phyloP scores from a whole-genome alignment of 2,888 invertebrate species.

The Lepidonotus clava region DNA sequence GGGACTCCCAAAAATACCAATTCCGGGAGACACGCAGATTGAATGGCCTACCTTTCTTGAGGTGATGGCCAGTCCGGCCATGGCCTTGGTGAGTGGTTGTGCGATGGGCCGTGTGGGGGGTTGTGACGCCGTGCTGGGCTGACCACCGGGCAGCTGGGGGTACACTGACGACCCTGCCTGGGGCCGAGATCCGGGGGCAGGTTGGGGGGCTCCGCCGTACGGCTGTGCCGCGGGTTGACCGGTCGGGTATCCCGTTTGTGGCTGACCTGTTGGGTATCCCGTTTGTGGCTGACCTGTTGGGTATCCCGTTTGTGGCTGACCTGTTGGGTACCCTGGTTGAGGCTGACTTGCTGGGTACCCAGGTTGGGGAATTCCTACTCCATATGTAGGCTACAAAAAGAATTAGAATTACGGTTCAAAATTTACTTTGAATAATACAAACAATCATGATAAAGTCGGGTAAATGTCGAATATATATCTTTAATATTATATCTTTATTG shows the following conservation, averaged over 20 bases:
- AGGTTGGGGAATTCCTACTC: conserved; percentile 14
- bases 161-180: not conserved
- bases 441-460: too few relatives aligned
- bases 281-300: not conserved
- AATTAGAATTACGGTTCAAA: not conserved
- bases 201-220: conserved; percentile 1
- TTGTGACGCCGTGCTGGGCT: too few relatives aligned
- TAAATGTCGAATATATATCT: too few relatives aligned
- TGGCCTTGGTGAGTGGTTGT: conserved; percentile 28
- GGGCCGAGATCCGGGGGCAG: too few relatives aligned
- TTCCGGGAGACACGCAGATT: not conserved
- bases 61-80: conserved; percentile 8
- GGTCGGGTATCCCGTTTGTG: not conserved
- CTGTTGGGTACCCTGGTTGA: conserved; percentile 31
- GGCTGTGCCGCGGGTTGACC: not conserved
- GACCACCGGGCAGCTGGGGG: not conserved
- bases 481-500: too few relatives aligned
- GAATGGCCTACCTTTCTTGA: not conserved
- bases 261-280: not conserved
- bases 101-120: not conserved
- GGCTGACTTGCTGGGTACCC: conserved; percentile 9
- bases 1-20: not conserved
- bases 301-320: not conserved
- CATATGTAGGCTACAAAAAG: not conserved
- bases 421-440: too few relatives aligned